Evolutionary conservation across 30 jellyfish, hydroid and myxozoan species (phyloP).

Genomic region (Aurelia sp.): DNA sequence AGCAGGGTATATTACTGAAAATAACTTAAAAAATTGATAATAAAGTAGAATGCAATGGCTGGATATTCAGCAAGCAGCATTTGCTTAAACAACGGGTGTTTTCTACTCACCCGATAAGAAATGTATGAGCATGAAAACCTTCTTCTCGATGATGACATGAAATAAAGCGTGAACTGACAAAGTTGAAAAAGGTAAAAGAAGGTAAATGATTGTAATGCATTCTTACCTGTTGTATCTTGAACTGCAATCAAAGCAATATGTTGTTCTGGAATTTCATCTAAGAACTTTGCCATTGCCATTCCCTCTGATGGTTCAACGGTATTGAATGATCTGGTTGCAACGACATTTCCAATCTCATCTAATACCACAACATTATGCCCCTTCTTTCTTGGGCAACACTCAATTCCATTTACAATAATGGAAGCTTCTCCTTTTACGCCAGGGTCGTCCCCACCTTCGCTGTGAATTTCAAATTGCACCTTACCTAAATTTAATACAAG

Average conservation of each 20-base stretch:
- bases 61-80: too few relatives aligned
- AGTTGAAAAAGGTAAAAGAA: too few relatives aligned
- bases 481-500: constrained; percentile 44
- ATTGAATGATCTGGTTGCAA: constrained; percentile 75
- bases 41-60: too few relatives aligned
- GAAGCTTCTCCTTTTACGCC: constrained; percentile 79
- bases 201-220: not conserved
- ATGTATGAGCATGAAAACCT: too few relatives aligned
- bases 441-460: constrained; percentile 94
- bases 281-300: constrained; percentile 83
- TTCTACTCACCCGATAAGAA: too few relatives aligned
- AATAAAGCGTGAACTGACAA: too few relatives aligned
- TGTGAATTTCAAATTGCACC: constrained; percentile 91
- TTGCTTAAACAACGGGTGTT: too few relatives aligned
- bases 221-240: constrained; percentile 87
- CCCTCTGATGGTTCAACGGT: constrained; percentile 80
- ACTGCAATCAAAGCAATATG: constrained; percentile 92
- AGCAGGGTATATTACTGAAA: too few relatives aligned
- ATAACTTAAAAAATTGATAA: too few relatives aligned
- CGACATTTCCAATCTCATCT: constrained; percentile 86
- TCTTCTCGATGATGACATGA: too few relatives aligned
- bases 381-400: constrained; percentile 76
- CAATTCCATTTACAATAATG: constrained; percentile 85
- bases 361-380: constrained; percentile 92
- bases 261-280: constrained; percentile 91